These are phyloP conservation scores for Ginglymostoma cirratum DNA, from an alignment of 2,113 vertebrate species.

Conservation along the genomic window DNA sequence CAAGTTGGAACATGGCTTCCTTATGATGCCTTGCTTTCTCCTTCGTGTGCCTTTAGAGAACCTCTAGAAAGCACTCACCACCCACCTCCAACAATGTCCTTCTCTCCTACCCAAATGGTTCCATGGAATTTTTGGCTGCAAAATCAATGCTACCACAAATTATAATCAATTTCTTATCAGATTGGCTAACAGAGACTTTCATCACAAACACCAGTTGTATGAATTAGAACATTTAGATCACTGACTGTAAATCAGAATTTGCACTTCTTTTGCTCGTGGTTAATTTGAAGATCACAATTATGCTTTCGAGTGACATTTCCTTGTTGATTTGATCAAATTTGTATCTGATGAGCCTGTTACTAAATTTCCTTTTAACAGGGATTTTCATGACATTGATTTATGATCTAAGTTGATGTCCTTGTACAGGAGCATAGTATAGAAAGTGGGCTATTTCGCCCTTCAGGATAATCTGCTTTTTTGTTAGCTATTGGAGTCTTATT, in stretches of 20 bases:
- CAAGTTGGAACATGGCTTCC: too few relatives aligned
- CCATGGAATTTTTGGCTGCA: background rate
- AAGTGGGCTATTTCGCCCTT: background rate
- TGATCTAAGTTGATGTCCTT: background rate
- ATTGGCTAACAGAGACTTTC: background rate
- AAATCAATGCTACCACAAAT: background rate
- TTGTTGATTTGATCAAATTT: constrained; percentile 7
- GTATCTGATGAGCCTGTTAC: background rate
- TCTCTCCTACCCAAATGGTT: background rate
- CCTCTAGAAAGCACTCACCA: background rate
- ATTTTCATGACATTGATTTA: background rate
- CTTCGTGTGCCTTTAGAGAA: background rate
- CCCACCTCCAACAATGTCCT: background rate
- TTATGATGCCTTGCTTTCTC: background rate
- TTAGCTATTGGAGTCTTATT: background rate
- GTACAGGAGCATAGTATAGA: background rate
- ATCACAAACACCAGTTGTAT: constrained; percentile 17
- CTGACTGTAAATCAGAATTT: background rate
- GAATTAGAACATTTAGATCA: background rate
- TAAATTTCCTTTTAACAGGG: background rate
- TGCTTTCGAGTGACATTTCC: background rate
- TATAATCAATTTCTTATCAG: background rate
- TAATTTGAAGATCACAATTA: background rate
- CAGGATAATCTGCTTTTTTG: background rate
- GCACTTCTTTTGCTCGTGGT: background rate